Base-by-base conservation (phyloP, 2,888 invertebrate genomes). In the Polyommatus icarus region DNA sequence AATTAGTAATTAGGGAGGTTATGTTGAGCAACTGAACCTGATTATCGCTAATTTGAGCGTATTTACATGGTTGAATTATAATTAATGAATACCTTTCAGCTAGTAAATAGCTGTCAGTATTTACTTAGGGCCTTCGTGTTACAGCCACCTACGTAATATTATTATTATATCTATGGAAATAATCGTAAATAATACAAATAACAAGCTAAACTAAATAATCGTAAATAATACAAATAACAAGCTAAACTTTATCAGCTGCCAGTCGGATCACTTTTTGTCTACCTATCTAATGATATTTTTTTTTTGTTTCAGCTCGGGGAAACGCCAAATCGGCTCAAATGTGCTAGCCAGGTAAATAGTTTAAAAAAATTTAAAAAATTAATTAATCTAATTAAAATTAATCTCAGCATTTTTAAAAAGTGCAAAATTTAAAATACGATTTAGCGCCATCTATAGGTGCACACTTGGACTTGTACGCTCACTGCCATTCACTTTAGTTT, bases 291-390 rank as follows among this genome's bases (percentile, higher is more conserved):
- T 32, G 24, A 24, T 67, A 15, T 29, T 67, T 77, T 80, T 80
- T 81, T 78, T 81, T 91, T 91, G 91, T 93, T 96, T 84, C 95
- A 97, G 97, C 91, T 96, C 97, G 87, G 96, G 96, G 84, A 96
- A 97, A 92, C 95, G 97, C 88, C 96, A 97, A 91, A 95, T 97
- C 84, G 97, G 97, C 87, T 97, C 97, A 87, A 97, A 97, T 96
- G 97, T 97, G 88, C 95, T 97, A 96, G 97, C 97, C 85, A 97
- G 97, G 97, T 97, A 94, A 84, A 67, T 78, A 78, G 79, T 71
- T n/a, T n/a, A n/a, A n/a, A n/a, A n/a, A n/a, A n/a, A n/a, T n/a
- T n/a, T 61, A 18, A 18, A 15, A 7, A 54, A 8, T 50, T 24
- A 59, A n/a, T n/a, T n/a, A n/a, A n/a, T n/a, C n/a, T n/a, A 24